Percentiles rank a stretch among this genome's conserved stretches.
Evolutionary conservation across 2,113 vertebrate genomes (phyloP).

Genomic region (Greenwoodochromis staneri): DNA sequence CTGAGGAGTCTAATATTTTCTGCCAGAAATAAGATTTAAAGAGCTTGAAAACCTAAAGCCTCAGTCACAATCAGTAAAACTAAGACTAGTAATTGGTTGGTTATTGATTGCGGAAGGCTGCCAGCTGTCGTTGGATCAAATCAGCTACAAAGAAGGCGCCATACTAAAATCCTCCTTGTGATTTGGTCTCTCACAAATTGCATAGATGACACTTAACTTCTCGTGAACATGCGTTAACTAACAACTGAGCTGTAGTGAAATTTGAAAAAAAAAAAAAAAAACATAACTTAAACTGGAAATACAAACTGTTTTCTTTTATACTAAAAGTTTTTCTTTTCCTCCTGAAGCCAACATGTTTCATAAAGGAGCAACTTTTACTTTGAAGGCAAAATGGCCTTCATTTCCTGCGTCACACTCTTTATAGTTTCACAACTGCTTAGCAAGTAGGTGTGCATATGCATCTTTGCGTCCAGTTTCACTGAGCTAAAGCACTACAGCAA

Average conservation of each 20-base stretch:
- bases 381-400: neutral
- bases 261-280: neutral
- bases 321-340: neutral
- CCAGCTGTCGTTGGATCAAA: neutral
- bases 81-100: neutral
- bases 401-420: neutral
- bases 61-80: neutral
- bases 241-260: neutral
- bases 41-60: neutral
- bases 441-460: neutral
- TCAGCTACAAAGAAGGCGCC: neutral
- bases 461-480: neutral
- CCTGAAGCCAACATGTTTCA: neutral
- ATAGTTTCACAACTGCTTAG: neutral
- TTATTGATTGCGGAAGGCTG: neutral
- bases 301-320: neutral
- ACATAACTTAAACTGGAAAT: neutral
- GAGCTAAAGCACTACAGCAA: neutral
- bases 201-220: neutral
- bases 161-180: neutral
- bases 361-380: neutral
- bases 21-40: neutral
- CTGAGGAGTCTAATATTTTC: neutral
- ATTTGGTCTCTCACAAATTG: neutral
- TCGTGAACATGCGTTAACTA: neutral